phyloP scores from a whole-genome alignment of 2,888 invertebrate species.

The Polyploca ridens region DNA sequence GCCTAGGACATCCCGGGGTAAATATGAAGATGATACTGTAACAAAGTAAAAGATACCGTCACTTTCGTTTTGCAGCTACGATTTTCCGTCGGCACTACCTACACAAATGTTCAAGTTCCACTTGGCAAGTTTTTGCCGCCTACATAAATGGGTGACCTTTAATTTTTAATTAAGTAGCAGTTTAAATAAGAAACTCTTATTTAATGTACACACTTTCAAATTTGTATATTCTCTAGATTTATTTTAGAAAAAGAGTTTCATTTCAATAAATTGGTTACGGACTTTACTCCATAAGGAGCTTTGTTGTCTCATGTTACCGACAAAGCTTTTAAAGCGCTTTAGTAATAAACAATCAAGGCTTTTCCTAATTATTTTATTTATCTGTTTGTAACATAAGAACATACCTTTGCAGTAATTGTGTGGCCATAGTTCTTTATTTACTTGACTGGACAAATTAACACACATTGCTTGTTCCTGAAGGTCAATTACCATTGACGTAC shows the following conservation, averaged over 20 bases:
- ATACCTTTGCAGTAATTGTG: background rate
- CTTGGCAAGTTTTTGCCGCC: background rate
- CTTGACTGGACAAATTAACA: slow-evolving; percentile 10
- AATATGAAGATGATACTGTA: too few species aligned
- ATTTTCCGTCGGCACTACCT: background rate
- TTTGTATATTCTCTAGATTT: too few species aligned
- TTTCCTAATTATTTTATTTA: too few species aligned
- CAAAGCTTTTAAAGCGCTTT: too few species aligned
- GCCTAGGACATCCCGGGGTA: too few species aligned
- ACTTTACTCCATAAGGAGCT: too few species aligned
- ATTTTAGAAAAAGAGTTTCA: too few species aligned
- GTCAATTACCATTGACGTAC: slow-evolving; percentile 20
- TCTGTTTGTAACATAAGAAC: too few species aligned
- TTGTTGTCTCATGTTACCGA: too few species aligned
- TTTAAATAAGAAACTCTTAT: background rate
- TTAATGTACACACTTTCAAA: background rate
- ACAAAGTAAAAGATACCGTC: too few species aligned
- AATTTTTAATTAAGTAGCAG: background rate
- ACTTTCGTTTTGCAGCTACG: background rate
- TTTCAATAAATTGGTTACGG: too few species aligned
- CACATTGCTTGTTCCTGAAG: slow-evolving; percentile 16
- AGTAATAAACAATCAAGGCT: too few species aligned
- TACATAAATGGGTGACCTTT: background rate
- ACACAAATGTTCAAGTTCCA: slow-evolving; percentile 1
- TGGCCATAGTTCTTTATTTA: background rate